Conservation (phyloP, 2,888 invertebrate genomes). For the Onthophagus sagittarius region DNA sequence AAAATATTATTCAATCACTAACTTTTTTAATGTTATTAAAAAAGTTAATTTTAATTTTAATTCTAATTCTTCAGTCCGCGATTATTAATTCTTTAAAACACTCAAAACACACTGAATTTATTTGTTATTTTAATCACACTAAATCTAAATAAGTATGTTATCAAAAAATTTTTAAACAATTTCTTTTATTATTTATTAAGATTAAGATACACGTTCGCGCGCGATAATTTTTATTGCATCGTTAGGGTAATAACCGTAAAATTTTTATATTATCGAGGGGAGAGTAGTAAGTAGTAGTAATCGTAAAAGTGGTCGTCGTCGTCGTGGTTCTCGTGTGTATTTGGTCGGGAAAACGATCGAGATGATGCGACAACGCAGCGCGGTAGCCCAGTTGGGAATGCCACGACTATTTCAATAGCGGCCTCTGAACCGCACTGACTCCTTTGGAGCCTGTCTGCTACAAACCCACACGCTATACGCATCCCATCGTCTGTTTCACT, state of each 20-base stretch:
- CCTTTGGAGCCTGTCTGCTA: conserved; percentile 56
- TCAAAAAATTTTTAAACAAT: no score
- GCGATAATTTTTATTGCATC: neutral
- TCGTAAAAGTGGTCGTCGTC: no score
- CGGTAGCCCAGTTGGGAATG: conserved; percentile 48
- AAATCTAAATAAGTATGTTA: no score
- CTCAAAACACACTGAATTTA: neutral
- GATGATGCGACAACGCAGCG: conserved; percentile 42
- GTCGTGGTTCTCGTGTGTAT: conserved; percentile 10
- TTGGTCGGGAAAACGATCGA: conserved; percentile 39
- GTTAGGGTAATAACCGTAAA: neutral
- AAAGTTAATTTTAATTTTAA: neutral
- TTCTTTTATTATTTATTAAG: no score
- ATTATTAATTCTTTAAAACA: neutral
- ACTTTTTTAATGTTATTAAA: neutral
- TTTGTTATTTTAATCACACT: no score
- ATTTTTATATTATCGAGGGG: neutral
- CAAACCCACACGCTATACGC: conserved; percentile 31
- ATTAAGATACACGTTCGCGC: neutral
- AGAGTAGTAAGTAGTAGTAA: no score
- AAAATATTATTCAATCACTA: conserved; percentile 30
- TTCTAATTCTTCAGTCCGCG: neutral
- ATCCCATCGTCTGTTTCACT: conserved; percentile 47
- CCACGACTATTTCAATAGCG: conserved; percentile 63
- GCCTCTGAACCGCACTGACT: conserved; percentile 53